phyloP scores from a whole-genome alignment of 2,797 vertebrate species.

The Adrianichthys oophorus region DNA sequence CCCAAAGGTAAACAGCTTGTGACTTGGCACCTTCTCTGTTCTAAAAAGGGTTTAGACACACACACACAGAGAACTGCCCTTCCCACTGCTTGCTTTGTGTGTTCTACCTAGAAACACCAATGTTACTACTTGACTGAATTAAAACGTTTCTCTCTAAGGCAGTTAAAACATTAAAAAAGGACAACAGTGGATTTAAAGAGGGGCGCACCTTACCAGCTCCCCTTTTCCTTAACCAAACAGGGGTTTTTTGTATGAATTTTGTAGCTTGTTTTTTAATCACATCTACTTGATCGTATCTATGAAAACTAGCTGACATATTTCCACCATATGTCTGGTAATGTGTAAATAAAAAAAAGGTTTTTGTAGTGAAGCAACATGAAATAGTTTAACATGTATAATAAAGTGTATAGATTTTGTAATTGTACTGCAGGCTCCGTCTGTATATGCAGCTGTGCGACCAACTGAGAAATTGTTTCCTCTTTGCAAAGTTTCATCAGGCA shows the following conservation, averaged over 20 bases:
- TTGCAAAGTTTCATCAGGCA: constrained; percentile 51
- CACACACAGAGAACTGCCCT: constrained; percentile 5
- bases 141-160: constrained; percentile 2
- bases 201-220: not conserved
- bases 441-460: constrained; percentile 13
- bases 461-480: constrained; percentile 57
- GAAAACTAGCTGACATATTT: no score
- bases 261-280: no score
- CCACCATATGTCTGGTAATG: not conserved
- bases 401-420: not conserved
- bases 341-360: not conserved
- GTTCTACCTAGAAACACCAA: constrained; percentile 24
- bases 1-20: constrained; percentile 56
- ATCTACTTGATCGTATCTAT: no score
- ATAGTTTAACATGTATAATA: no score
- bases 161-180: not conserved
- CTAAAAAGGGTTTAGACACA: not conserved
- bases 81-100: constrained; percentile 29
- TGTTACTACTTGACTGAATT: constrained; percentile 12
- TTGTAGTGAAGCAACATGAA: not conserved
- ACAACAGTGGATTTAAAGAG: not conserved
- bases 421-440: constrained; percentile 4
- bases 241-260: not conserved
- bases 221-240: not conserved
- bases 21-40: constrained; percentile 46